Evolutionary conservation across 2,797 vertebrate species (phyloP).

Genomic region (Gadopsis bispinosus): DNA sequence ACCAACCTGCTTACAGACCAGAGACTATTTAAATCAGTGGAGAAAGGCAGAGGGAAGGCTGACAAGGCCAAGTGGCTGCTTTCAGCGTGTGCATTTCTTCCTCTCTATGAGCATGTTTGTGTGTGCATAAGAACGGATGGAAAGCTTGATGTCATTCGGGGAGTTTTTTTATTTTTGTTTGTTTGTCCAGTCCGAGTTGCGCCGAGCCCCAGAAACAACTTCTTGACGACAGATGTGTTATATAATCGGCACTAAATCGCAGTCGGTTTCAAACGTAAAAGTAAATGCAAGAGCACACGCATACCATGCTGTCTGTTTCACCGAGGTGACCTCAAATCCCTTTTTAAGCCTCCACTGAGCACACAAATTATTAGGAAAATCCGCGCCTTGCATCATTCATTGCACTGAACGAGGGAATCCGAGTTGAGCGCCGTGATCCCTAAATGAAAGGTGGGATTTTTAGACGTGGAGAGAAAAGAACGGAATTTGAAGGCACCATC

Average conservation of each 20-base stretch:
- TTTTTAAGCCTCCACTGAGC: constrained; percentile 38
- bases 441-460: constrained; percentile 49
- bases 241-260: constrained; percentile 56
- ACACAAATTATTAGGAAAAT: constrained; percentile 40
- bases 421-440: constrained; percentile 29
- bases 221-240: constrained; percentile 73
- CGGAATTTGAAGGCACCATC: neutral
- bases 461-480: constrained; percentile 20
- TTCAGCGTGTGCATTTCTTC: neutral
- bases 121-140: constrained; percentile 56
- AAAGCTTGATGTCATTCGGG: constrained; percentile 72
- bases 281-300: constrained; percentile 31
- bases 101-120: constrained; percentile 8
- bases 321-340: constrained; percentile 45
- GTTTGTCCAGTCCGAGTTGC: constrained; percentile 57
- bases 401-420: constrained; percentile 29
- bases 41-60: constrained; percentile 40
- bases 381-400: constrained; percentile 28
- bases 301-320: constrained; percentile 27
- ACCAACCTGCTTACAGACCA: constrained; percentile 52
- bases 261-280: constrained; percentile 15
- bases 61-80: constrained; percentile 32
- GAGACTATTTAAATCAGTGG: constrained; percentile 36
- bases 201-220: constrained; percentile 56
- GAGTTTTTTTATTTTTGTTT: constrained; percentile 40